phyloP scores from a whole-genome alignment of 2,888 invertebrate genomes.

The Drosophila multiciliata region DNA sequence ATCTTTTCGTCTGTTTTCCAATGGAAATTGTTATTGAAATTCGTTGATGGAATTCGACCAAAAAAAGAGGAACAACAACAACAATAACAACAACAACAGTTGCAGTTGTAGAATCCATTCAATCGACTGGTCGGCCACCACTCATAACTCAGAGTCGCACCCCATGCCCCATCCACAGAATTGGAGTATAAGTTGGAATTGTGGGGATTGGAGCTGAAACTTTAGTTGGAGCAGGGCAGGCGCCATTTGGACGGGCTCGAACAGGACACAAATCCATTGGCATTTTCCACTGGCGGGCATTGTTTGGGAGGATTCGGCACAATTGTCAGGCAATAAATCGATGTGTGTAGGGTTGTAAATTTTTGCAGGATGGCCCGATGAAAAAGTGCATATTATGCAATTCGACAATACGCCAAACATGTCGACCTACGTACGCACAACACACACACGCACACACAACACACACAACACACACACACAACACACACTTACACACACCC shows the following conservation, averaged over 20 bases:
- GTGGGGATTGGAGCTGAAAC: conserved; percentile 4
- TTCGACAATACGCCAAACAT: conserved; percentile 81
- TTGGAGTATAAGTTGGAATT: background rate
- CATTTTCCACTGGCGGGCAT: conserved; percentile 57
- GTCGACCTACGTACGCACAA: conserved; percentile 67
- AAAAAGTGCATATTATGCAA: conserved; percentile 84
- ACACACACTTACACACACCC: background rate
- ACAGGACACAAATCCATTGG: conserved; percentile 72
- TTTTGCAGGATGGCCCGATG: conserved; percentile 75
- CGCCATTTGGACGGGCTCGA: conserved; percentile 55
- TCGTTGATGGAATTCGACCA: conserved; percentile 80
- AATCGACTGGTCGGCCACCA: conserved; percentile 59
- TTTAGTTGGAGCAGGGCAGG: conserved; percentile 25
- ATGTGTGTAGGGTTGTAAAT: conserved; percentile 84
- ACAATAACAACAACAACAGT: conserved; percentile 29
- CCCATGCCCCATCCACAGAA: background rate
- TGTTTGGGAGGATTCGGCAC: conserved; percentile 71
- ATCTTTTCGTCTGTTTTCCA: conserved; percentile 42
- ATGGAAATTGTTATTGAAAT: conserved; percentile 71
- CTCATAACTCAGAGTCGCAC: conserved; percentile 72
- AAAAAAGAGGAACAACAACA: conserved; percentile 26
- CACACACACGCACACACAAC: conserved; percentile 31
- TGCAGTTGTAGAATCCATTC: conserved; percentile 64
- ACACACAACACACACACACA: background rate
- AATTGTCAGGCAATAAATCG: conserved; percentile 85